These are phyloP conservation scores for Scaptomyza pallida DNA, from an alignment of 1,140 invertebrate species.

Conservation along the genomic window DNA sequence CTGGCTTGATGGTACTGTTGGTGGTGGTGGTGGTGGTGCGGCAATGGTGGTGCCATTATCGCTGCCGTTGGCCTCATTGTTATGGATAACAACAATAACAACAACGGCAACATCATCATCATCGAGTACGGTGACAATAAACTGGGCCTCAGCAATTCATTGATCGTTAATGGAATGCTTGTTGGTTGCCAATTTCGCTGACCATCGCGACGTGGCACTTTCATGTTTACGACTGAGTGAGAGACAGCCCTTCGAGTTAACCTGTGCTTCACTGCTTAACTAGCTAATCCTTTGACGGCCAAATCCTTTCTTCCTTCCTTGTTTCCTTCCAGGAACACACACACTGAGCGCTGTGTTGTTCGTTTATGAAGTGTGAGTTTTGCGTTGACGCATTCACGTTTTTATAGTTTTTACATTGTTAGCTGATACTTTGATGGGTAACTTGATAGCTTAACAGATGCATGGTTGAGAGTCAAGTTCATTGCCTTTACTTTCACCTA, in stretches of 20 bases:
- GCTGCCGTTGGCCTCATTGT: constrained; percentile 50
- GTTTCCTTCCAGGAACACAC: constrained; percentile 3
- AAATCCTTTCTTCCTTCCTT: neutral
- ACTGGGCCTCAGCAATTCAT: constrained; percentile 54
- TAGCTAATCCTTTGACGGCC: constrained; percentile 18
- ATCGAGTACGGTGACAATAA: neutral
- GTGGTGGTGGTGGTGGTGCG: constrained; percentile 20
- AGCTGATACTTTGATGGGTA: constrained; percentile 21
- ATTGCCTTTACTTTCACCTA: constrained; percentile 66
- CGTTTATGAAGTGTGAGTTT: constrained; percentile 51
- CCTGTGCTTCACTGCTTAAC: constrained; percentile 1
- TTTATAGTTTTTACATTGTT: constrained; percentile 51
- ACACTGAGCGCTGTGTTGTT: constrained; percentile 17
- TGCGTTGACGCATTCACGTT: constrained; percentile 31
- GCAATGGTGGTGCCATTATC: constrained; percentile 33
- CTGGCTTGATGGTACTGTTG: constrained; percentile 32
- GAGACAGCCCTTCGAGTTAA: neutral
- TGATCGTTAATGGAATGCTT: constrained; percentile 68
- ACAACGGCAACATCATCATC: neutral
- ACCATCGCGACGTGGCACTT: constrained; percentile 15
- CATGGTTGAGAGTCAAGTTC: constrained; percentile 50
- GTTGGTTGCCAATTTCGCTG: constrained; percentile 28
- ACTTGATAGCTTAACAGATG: constrained; percentile 37
- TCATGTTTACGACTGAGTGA: constrained; percentile 27
- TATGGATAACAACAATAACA: constrained; percentile 49